These are phyloP conservation scores for Calephelis virginiensis DNA, from an alignment of 1,140 invertebrate species.

Conservation along the genomic window DNA sequence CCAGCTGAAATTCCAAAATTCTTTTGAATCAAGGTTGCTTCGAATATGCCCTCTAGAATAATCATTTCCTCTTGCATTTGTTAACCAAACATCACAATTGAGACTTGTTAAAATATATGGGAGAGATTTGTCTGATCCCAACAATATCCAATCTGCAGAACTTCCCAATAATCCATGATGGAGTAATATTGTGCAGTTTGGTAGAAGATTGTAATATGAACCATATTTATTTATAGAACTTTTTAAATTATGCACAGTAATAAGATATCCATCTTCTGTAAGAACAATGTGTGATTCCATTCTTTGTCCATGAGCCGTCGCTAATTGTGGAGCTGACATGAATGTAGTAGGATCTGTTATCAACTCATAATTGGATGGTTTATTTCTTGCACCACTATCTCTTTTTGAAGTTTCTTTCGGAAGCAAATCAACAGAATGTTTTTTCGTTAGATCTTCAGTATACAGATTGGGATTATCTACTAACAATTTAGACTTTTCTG, in stretches of 20 bases:
- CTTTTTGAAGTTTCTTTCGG: constrained; percentile 29
- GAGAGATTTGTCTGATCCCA: constrained; percentile 80
- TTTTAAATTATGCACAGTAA: constrained; percentile 83
- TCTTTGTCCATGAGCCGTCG: constrained; percentile 81
- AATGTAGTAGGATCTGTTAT: constrained; percentile 38
- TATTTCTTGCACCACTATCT: constrained; percentile 25
- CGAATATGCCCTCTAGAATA: constrained; percentile 79
- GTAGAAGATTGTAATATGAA: constrained; percentile 25
- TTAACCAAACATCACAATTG: constrained; percentile 84
- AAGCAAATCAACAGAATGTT: constrained; percentile 19
- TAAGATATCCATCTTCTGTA: constrained; percentile 74
- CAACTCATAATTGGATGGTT: constrained; percentile 24
- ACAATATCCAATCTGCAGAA: constrained; percentile 88
- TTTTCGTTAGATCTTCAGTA: constrained; percentile 17
- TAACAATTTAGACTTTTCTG: not conserved
- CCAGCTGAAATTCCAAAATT: constrained; percentile 83
- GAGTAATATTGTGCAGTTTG: constrained; percentile 77
- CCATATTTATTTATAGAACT: constrained; percentile 22
- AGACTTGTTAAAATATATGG: constrained; percentile 80
- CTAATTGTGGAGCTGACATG: constrained; percentile 77
- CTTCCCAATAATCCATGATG: constrained; percentile 88
- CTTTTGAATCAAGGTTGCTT: constrained; percentile 57
- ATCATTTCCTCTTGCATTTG: constrained; percentile 81
- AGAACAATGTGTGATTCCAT: constrained; percentile 81
- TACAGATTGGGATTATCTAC: not conserved